These are phyloP conservation scores for Aleiodes alternator DNA, from an alignment of 2,888 invertebrate species.

Conservation along the genomic window DNA sequence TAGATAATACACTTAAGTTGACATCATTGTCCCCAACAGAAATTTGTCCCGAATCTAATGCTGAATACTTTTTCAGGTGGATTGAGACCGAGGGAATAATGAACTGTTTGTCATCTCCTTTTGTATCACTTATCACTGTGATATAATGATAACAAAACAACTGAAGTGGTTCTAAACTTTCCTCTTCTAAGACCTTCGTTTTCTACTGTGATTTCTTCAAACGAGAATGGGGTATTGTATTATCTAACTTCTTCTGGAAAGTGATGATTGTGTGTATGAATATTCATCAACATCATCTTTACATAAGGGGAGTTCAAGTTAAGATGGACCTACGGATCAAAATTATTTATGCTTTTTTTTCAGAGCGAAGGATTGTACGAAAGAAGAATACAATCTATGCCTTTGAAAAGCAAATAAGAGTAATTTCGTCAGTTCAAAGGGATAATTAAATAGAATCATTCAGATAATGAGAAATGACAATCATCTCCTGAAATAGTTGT, in stretches of 20 bases:
- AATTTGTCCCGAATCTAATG: conserved; percentile 3
- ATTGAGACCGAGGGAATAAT: conserved; percentile 9
- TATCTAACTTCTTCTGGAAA: neutral
- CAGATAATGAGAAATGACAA: too few species aligned
- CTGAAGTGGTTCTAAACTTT: neutral
- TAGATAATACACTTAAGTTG: conserved; percentile 15
- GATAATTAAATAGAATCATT: too few species aligned
- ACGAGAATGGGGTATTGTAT: neutral
- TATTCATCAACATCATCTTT: too few species aligned
- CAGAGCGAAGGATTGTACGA: too few species aligned
- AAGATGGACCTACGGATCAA: too few species aligned
- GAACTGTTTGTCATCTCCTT: conserved; percentile 7
- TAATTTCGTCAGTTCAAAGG: too few species aligned
- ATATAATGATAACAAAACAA: neutral
- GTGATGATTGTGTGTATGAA: too few species aligned
- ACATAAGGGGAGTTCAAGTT: too few species aligned
- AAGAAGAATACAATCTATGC: too few species aligned
- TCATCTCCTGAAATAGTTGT: too few species aligned
- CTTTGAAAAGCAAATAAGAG: too few species aligned
- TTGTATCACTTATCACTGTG: conserved; percentile 10
- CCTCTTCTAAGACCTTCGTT: neutral
- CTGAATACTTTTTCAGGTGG: neutral
- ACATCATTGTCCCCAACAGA: neutral
- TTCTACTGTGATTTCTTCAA: neutral
- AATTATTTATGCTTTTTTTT: too few species aligned